A percentile compares a stretch with the other conserved stretches of the same genome.
phyloP scores from a whole-genome alignment of 2,888 invertebrate genomes.

The Caradrina clavipalpis region DNA sequence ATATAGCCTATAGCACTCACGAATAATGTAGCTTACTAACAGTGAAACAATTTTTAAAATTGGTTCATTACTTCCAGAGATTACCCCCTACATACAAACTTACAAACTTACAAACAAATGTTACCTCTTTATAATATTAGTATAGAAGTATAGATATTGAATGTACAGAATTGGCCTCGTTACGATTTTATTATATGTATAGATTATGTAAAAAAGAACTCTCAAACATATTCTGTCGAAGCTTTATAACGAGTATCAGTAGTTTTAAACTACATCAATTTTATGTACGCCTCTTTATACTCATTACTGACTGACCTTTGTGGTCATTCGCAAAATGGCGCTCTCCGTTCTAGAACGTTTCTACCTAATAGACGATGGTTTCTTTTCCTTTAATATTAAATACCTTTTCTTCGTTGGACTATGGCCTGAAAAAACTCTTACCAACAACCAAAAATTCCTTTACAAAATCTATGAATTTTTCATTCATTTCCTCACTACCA shows the following conservation, averaged over 20 bases:
- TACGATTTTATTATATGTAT: too few relatives aligned
- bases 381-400: constrained; percentile 80
- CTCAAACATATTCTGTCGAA: background rate
- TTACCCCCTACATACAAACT: too few relatives aligned
- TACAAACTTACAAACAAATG: too few relatives aligned
- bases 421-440: constrained; percentile 76
- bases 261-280: constrained; percentile 1
- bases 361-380: constrained; percentile 65
- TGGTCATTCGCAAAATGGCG: constrained; percentile 70
- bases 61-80: too few relatives aligned
- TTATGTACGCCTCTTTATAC: constrained; percentile 42
- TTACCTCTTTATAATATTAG: too few relatives aligned
- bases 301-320: constrained; percentile 24
- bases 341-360: constrained; percentile 56
- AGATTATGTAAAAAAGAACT: background rate
- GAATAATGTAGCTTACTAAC: too few relatives aligned
- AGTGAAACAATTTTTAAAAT: too few relatives aligned
- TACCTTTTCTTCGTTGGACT: constrained; percentile 79
- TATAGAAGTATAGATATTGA: too few relatives aligned
- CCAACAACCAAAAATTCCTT: constrained; percentile 56
- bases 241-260: background rate
- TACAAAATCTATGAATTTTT: constrained; percentile 75
- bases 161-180: too few relatives aligned
- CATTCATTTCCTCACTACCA: constrained; percentile 69
- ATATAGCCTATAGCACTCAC: too few relatives aligned